Evolutionary conservation across 1,140 invertebrate species (phyloP), one percentile per base, ranked within the genome.

Genomic region (Zaprionus lachaisei): DNA sequence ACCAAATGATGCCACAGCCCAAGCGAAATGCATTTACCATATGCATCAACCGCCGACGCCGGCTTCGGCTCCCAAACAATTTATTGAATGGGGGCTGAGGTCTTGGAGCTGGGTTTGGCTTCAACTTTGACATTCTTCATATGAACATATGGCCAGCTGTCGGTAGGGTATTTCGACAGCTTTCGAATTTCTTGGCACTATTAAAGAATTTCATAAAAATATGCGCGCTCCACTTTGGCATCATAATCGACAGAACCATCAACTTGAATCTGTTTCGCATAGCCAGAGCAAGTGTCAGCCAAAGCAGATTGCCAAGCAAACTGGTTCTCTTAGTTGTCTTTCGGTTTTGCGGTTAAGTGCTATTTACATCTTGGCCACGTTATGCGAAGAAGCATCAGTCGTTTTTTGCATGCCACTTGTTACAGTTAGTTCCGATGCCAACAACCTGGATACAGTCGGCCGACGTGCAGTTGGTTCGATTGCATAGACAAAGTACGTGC

Each of bases 401-500:
- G 54, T 31, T 72, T 77, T 44, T 44, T 77, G 65, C 60, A 65
- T 64, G 72, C 49, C 82, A 79, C 54, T 72, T 72, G 80, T 56
- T 56, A 87, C 85, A 87, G 84, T 87, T 90, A 87, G 81, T 79
- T 81, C 74, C 84, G 81, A 87, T 84, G 84, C 57, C 84, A 87
- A 87, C 79, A 87, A 87, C 84, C 85, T 72, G 69, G 7, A 62
- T 47, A 47, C 28, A 54, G 17, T 31, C 49, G 58, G 28, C 37
- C 14, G 12, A 34, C 31, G 31, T 34, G 31, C 31, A 34, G 31
- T 34, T n/a, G 34, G 34, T 17, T 2, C 28, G 54, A 44, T 37
- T 31, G 55, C 17, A 47, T 47, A 51, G 17, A 5, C 37, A 71
- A 41, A 51, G 51, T 66, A 61, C 44, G 62, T 72, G 69, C 31